Conservation (phyloP, 2,888 invertebrate species). For the Megamerina dolium region DNA sequence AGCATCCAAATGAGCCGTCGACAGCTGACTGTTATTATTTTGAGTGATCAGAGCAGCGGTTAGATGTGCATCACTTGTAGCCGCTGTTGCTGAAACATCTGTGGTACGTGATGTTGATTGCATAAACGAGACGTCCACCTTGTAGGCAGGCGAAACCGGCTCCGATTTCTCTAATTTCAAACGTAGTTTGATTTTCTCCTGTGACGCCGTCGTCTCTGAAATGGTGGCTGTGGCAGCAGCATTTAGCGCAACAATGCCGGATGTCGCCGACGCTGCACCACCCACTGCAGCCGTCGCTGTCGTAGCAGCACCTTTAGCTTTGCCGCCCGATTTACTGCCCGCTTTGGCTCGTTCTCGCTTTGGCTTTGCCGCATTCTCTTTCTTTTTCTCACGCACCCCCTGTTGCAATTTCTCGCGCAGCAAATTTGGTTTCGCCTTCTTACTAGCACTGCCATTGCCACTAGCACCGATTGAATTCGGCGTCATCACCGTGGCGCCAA, state of each 20-base stretch:
- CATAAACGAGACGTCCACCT: slow-evolving; percentile 72
- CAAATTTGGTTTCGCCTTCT: slow-evolving; percentile 40
- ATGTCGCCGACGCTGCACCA: slow-evolving; percentile 5
- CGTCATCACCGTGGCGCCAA: slow-evolving; percentile 5
- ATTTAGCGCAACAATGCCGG: slow-evolving; percentile 4
- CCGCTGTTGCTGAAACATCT: not conserved
- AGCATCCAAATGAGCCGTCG: slow-evolving; percentile 22
- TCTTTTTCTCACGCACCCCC: slow-evolving; percentile 39
- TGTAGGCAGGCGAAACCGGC: slow-evolving; percentile 71
- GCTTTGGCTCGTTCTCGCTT: slow-evolving; percentile 39
- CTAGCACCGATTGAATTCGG: slow-evolving; percentile 2
- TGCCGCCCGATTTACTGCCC: slow-evolving; percentile 32
- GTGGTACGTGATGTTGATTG: slow-evolving; percentile 37
- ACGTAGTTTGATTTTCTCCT: slow-evolving; percentile 74
- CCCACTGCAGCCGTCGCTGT: slow-evolving; percentile 6
- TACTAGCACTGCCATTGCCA: slow-evolving; percentile 19
- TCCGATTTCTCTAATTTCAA: slow-evolving; percentile 79
- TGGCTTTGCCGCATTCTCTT: slow-evolving; percentile 31
- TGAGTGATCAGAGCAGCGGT: not conserved
- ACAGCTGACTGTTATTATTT: slow-evolving; percentile 9
- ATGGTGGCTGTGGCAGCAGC: slow-evolving; percentile 13
- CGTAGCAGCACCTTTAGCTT: slow-evolving; percentile 23
- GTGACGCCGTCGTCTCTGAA: slow-evolving; percentile 18
- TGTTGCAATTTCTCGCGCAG: slow-evolving; percentile 44
- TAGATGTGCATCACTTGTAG: too few relatives aligned